Base-by-base conservation (phyloP, 2,113 vertebrate genomes). In the Murina feae region DNA sequence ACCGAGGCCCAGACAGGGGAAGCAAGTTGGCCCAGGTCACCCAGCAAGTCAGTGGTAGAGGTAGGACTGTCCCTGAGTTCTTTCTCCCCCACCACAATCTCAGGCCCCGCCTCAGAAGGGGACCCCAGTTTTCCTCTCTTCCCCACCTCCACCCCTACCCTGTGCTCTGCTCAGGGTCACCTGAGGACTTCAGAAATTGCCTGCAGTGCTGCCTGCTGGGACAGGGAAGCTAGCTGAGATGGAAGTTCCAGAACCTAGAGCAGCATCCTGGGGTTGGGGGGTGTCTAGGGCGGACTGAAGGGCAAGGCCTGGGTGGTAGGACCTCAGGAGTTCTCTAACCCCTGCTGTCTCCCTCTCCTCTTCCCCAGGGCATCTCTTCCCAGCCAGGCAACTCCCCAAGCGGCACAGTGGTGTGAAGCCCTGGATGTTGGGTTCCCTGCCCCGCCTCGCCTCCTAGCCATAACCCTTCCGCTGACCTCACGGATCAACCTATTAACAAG, bases 311-410 rank as follows among this genome's bases (percentile, higher is more conserved):
- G 37, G 79, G 66, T 18, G 60, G 65, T 35, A 2, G 51, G 58
- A 87, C 32, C 94, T 9, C 79, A 42, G 47, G 91, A 94, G 90
- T 94, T 95, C 49, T 94, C 75, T 66, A 72, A 96, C 68, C 82
- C 18, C 14, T 18, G 9, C 2, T 39, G 4, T 93, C 75, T 95
- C 90, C 89, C 89, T 96, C 58, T 94, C 83, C 1, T 95, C 85
- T 88, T 93, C 83, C 92, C 87, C 98, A 99, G 98, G 98, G 98
- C 87, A 90, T 99, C 98, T 98, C 98, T 76, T 98, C 99, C 97
- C 99, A 99, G 96, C 99, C 99, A 21, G 98, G 99, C 89, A 99
- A 97, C 97, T 99, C 99, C 88, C 99, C 99, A 0, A 99, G 99
- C 1, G 99, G 99, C 97, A 99, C 99, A 0, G 99, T 99, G 95